These are phyloP conservation scores for Gambusia yucatana DNA, from an alignment of 2,797 vertebrate genomes.

Conservation along the genomic window DNA sequence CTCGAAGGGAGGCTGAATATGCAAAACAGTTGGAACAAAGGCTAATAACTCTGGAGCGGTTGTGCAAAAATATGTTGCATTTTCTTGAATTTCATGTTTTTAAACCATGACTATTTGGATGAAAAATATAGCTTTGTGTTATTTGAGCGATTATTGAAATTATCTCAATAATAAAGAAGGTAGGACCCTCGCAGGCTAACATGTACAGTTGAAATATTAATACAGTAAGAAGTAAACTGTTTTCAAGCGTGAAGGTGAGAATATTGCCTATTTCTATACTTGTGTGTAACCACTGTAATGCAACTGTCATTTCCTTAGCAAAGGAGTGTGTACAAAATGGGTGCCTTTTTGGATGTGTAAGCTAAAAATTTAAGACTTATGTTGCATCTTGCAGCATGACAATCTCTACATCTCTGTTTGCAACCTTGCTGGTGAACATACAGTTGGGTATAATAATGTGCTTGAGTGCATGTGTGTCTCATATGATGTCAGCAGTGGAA, in stretches of 20 bases:
- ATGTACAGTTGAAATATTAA: conserved; percentile 23
- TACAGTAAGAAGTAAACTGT: conserved; percentile 17
- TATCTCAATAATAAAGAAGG: conserved; percentile 40
- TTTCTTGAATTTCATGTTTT: conserved; percentile 69
- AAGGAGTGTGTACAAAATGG: conserved; percentile 21
- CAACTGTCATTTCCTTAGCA: conserved; percentile 27
- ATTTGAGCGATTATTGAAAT: conserved; percentile 38
- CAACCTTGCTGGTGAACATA: not conserved
- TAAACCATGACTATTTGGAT: conserved; percentile 54
- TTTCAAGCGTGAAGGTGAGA: conserved; percentile 11
- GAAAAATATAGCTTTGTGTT: conserved; percentile 45
- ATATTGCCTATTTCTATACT: not conserved
- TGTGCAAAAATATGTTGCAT: conserved; percentile 67
- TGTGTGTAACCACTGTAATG: conserved; percentile 22
- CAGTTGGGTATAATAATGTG: conserved; percentile 3
- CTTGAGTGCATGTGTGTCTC: conserved; percentile 25
- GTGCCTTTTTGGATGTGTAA: conserved; percentile 32
- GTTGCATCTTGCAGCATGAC: conserved; percentile 25
- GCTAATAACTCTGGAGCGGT: conserved; percentile 77
- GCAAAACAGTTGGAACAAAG: conserved; percentile 83
- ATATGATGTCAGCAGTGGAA: conserved; percentile 63
- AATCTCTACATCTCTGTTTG: conserved; percentile 26
- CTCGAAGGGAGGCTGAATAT: conserved; percentile 81
- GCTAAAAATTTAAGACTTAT: conserved; percentile 47
- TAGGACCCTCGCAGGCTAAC: conserved; percentile 26